Percentiles rank a stretch among this genome's conserved stretches.
These are phyloP conservation scores for Crenichthys baileyi DNA, from an alignment of 2,797 vertebrate genomes.

Conservation along the genomic window DNA sequence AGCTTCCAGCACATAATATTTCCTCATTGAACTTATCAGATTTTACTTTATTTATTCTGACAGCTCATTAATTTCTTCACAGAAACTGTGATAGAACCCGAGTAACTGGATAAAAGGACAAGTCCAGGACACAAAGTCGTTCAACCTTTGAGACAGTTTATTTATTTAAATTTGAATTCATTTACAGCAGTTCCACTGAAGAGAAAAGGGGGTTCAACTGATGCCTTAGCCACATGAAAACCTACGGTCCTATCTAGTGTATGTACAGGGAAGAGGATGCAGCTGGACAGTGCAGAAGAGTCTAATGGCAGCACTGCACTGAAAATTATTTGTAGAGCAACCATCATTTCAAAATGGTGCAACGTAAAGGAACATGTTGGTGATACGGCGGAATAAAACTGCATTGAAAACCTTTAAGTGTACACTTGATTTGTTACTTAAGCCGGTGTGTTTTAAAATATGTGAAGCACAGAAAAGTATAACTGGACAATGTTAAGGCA, in stretches of 20 bases:
- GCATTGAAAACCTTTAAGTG: slow-evolving; percentile 32
- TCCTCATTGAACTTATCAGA: background rate
- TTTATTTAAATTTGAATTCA: slow-evolving; percentile 74
- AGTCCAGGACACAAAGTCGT: background rate
- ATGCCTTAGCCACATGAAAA: slow-evolving; percentile 62
- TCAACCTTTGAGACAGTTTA: slow-evolving; percentile 70
- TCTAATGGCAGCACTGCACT: slow-evolving; percentile 16
- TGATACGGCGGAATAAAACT: slow-evolving; percentile 33
- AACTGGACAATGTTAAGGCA: slow-evolving; percentile 65
- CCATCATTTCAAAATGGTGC: slow-evolving; percentile 4
- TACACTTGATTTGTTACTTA: slow-evolving; percentile 31
- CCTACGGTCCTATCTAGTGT: slow-evolving; percentile 66
- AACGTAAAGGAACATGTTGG: slow-evolving; percentile 25
- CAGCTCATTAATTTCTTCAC: slow-evolving; percentile 16
- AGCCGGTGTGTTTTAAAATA: slow-evolving; percentile 34
- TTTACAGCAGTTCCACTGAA: slow-evolving; percentile 76
- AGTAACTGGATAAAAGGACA: background rate
- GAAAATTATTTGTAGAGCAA: slow-evolving; percentile 6
- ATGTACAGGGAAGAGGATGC: slow-evolving; percentile 70
- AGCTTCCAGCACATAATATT: background rate
- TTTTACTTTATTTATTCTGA: background rate
- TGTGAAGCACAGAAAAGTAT: slow-evolving; percentile 17
- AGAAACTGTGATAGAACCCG: background rate
- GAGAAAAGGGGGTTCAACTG: slow-evolving; percentile 46
- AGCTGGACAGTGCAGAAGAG: slow-evolving; percentile 76